Evolutionary conservation across 2,113 vertebrate genomes (phyloP), one percentile per base, ranked within the genome.

Genomic region (Aythya baeri): DNA sequence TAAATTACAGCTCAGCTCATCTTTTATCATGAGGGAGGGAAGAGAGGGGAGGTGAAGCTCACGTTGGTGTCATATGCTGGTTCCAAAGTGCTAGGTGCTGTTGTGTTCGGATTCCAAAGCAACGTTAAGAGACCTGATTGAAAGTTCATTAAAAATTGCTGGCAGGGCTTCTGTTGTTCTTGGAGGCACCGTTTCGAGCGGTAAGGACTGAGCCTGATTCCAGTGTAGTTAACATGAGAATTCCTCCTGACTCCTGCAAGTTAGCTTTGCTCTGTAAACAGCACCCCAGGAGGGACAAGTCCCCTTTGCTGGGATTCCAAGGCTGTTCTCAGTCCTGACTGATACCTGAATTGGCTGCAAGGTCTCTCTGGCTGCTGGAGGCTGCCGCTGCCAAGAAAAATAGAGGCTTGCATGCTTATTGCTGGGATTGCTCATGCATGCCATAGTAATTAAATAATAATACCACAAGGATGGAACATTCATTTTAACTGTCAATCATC

Each of bases 391-490:
- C 97, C 97, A 97, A 97, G 93, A 93, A 91, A 94, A 97, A 97
- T 57, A 97, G 83, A 91, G 91, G 78, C 93, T 87, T 85, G 90
- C 87, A 80, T 68, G 84, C 89, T 92, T 79, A 65, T 72, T 82
- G 86, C 84, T 82, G 63, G 94, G 95, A 96, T 96, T 87, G 95
- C 96, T 97, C 75, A 61, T 95, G 96, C 97, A 93, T 97, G 95
- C 97, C 95, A 80, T 95, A 90, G 93, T 97, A 96, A 97, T 97
- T 96, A 97, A 97, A 97, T 96, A 96, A 96, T 97, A 93, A 92
- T 58, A 92, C 89, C 94, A 85, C 91, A 77, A 95, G 59, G 91
- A 85, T 92, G 94, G 94, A 95, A 70, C 89, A 62, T 78, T 95
- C 79, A 87, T 94, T 96, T 91, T 49, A 94, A 52, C 88, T 83